phyloP scores from a whole-genome alignment of 2,888 invertebrate genomes.

The Xylota sylvarum region DNA sequence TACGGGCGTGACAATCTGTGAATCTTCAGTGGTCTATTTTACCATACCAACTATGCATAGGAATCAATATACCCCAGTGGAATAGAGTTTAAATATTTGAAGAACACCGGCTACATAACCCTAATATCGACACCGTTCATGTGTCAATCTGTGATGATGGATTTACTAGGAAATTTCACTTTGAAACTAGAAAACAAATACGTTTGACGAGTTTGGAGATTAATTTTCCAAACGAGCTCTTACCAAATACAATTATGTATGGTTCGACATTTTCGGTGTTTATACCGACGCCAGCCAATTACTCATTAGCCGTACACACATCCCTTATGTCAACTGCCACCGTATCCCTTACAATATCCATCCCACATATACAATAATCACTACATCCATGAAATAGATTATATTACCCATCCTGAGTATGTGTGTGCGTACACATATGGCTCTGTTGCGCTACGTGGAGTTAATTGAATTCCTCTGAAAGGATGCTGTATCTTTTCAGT shows the following conservation, averaged over 20 bases:
- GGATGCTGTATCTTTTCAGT: constrained; percentile 7
- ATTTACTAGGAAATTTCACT: too few species aligned
- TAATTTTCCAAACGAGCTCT: not conserved
- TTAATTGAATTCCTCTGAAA: constrained; percentile 9
- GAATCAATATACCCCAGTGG: too few species aligned
- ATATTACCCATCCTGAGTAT: not conserved
- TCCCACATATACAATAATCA: constrained; percentile 6
- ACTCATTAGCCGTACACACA: not conserved
- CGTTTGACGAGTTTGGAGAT: not conserved
- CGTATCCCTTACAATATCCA: not conserved
- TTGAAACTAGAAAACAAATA: not conserved
- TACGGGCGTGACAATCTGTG: too few species aligned
- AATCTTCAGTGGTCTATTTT: too few species aligned
- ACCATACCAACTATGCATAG: too few species aligned
- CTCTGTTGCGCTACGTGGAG: not conserved
- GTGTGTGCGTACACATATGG: not conserved
- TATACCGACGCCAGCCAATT: not conserved
- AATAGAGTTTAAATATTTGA: too few species aligned
- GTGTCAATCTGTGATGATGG: too few species aligned
- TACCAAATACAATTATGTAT: not conserved
- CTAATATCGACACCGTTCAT: too few species aligned
- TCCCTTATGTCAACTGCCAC: not conserved
- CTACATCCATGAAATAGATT: constrained; percentile 10
- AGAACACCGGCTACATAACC: too few species aligned
- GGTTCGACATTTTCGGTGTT: not conserved